Conservation (phyloP, 2,888 invertebrate species). For the Sisyra nigra region DNA sequence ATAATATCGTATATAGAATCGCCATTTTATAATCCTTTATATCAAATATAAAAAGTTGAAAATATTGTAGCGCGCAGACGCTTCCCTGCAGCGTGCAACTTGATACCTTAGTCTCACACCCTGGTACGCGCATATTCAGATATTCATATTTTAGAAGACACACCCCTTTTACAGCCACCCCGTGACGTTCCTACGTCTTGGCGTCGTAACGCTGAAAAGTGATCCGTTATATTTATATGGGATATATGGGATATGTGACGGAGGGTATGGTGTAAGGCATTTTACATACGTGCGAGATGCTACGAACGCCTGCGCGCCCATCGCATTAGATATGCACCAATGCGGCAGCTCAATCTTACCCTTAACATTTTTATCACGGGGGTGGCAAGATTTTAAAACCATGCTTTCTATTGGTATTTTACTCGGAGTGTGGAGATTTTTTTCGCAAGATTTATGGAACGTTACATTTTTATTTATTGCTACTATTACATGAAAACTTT, state of each 20-base stretch:
- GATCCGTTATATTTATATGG: slow-evolving; percentile 16
- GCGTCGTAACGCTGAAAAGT: slow-evolving; percentile 12
- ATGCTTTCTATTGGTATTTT: slow-evolving; percentile 22
- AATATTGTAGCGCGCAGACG: background rate
- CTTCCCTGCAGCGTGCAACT: background rate
- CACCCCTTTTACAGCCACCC: slow-evolving; percentile 4
- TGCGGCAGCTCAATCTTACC: slow-evolving; percentile 18
- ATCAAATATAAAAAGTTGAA: background rate
- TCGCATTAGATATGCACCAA: slow-evolving; percentile 32
- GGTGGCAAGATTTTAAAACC: slow-evolving; percentile 23
- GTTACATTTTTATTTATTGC: too few relatives aligned
- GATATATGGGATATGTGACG: slow-evolving; percentile 14
- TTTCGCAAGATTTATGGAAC: background rate
- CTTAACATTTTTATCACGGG: too few relatives aligned
- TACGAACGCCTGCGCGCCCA: slow-evolving; percentile 21
- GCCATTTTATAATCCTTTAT: slow-evolving; percentile 1
- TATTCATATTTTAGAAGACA: slow-evolving; percentile 6
- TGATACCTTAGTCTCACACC: background rate
- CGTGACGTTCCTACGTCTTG: background rate
- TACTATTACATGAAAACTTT: too few relatives aligned
- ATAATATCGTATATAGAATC: background rate
- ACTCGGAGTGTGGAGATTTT: slow-evolving; percentile 9
- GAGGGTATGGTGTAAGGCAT: slow-evolving; percentile 11
- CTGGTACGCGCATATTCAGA: slow-evolving; percentile 3
- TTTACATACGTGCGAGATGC: slow-evolving; percentile 15